Percentiles rank a stretch among this genome's conserved stretches.
Conservation (phyloP, 2,113 vertebrate genomes). For the Alligator sinensis region DNA sequence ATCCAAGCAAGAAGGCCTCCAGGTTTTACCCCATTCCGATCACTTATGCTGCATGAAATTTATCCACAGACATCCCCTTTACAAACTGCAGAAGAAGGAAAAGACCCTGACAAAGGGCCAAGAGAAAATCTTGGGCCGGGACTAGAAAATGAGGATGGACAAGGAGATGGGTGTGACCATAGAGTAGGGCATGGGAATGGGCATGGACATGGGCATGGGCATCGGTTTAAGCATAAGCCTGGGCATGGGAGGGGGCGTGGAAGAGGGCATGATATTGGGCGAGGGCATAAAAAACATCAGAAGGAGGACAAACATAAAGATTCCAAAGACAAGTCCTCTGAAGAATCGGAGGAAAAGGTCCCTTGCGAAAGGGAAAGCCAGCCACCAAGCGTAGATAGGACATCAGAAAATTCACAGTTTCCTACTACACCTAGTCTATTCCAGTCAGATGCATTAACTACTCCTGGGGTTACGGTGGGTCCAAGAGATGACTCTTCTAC, state of each 20-base stretch:
- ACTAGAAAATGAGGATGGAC: conserved; percentile 19
- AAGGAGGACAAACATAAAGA: conserved; percentile 25
- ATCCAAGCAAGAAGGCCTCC: conserved; percentile 47
- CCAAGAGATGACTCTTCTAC: neutral
- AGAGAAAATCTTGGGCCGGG: neutral
- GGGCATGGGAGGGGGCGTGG: neutral
- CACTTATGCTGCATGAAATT: accelerated
- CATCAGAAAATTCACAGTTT: neutral
- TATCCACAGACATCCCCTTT: neutral
- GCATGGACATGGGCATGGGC: conserved; percentile 2
- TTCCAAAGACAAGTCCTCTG: conserved; percentile 64
- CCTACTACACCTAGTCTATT: neutral
- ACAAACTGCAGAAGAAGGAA: conserved; percentile 15
- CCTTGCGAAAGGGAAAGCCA: neutral
- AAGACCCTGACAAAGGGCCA: neutral
- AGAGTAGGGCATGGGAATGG: neutral
- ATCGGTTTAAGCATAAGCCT: neutral
- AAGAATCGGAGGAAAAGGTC: conserved; percentile 74
- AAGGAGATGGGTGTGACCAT: neutral
- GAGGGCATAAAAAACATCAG: conserved; percentile 48
- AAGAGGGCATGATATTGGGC: neutral
- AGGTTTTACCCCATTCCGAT: conserved; percentile 79
- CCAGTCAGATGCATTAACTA: neutral
- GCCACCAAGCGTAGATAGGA: neutral
- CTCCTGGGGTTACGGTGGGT: neutral